phyloP scores from a whole-genome alignment of 2,888 invertebrate species.

The Halictus ligatus region DNA sequence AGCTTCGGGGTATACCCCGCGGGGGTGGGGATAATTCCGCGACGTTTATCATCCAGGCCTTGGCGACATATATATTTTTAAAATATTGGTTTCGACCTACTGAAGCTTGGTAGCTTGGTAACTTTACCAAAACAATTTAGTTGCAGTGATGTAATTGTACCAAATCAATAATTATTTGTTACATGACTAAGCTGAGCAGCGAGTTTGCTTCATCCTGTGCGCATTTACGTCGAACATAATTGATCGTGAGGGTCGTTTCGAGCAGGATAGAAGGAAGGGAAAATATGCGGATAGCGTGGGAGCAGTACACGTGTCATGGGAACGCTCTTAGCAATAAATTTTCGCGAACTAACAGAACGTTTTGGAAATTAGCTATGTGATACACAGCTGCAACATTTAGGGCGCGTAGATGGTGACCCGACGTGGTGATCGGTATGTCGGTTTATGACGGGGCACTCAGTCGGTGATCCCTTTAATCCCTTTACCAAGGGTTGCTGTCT shows the following conservation, averaged over 20 bases:
- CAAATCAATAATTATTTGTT: neutral
- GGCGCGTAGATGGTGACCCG: neutral
- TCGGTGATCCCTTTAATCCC: constrained; percentile 9
- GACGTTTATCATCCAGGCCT: no score
- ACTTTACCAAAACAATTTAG: neutral
- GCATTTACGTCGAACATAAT: neutral
- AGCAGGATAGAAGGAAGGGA: neutral
- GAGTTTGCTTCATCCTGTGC: neutral
- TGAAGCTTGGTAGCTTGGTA: no score
- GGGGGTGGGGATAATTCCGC: no score
- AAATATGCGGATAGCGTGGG: neutral
- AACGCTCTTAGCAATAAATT: neutral
- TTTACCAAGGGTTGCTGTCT: constrained; percentile 3
- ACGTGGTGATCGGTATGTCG: constrained; percentile 1
- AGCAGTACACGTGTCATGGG: neutral
- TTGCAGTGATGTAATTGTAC: neutral
- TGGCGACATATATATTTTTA: no score
- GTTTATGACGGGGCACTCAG: constrained; percentile 7
- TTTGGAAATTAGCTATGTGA: constrained; percentile 14
- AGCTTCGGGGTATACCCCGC: no score
- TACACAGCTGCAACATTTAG: neutral
- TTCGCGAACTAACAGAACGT: neutral
- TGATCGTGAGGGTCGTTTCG: neutral
- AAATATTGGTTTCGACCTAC: no score
- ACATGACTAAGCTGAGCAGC: neutral